phyloP scores from a whole-genome alignment of 2,888 invertebrate species.

The Rhingia rostrata region DNA sequence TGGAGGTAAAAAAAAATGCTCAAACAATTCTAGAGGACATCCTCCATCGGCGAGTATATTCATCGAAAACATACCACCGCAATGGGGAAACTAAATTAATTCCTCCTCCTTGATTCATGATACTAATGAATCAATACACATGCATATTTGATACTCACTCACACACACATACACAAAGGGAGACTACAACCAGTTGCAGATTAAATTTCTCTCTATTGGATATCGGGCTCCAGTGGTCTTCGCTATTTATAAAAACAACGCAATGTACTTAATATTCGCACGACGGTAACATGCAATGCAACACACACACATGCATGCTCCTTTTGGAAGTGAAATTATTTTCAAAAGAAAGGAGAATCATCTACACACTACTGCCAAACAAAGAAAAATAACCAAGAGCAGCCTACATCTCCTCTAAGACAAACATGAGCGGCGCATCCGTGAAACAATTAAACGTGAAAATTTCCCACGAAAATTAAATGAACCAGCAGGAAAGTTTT shows the following conservation, averaged over 20 bases:
- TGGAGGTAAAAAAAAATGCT: constrained; percentile 7
- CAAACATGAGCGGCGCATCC: constrained; percentile 40
- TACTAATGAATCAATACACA: constrained; percentile 58
- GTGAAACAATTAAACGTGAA: constrained; percentile 72
- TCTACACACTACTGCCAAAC: too few relatives aligned
- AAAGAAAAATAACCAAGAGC: not conserved
- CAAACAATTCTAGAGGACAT: constrained; percentile 27
- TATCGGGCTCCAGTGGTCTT: constrained; percentile 6
- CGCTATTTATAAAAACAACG: constrained; percentile 49
- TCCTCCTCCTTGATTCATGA: constrained; percentile 70
- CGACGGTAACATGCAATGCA: constrained; percentile 2
- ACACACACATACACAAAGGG: not conserved
- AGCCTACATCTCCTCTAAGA: constrained; percentile 58
- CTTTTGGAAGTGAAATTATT: constrained; percentile 27
- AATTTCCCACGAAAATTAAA: constrained; percentile 74
- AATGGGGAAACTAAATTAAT: constrained; percentile 62
- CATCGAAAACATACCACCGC: constrained; percentile 35
- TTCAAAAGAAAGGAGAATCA: constrained; percentile 45
- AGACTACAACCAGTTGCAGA: constrained; percentile 45
- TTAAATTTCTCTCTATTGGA: constrained; percentile 55
- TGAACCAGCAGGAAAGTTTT: constrained; percentile 67
- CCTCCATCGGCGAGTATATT: constrained; percentile 25
- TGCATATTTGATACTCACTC: not conserved
- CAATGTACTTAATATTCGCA: constrained; percentile 46
- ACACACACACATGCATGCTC: not conserved